phyloP scores from a whole-genome alignment of 64 coral and sea anemone species.

The Orbicella faveolata region DNA sequence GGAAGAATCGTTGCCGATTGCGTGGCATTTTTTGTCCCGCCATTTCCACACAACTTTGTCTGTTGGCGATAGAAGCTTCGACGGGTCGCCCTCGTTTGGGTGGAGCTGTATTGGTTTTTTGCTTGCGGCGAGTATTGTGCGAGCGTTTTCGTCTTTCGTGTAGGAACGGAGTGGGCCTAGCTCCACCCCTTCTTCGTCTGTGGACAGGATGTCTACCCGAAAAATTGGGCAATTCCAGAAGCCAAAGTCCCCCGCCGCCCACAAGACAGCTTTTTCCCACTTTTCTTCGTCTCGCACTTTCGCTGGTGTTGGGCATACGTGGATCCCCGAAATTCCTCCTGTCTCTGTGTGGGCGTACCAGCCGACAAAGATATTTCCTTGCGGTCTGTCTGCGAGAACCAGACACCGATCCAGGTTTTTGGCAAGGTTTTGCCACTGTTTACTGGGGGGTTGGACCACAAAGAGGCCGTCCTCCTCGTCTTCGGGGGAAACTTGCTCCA shows the following conservation, averaged over 20 bases:
- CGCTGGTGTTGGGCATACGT: not conserved
- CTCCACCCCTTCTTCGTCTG: conserved; percentile 11
- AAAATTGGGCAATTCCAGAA: conserved; percentile 35
- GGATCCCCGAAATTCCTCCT: not conserved
- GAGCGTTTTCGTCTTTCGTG: not conserved
- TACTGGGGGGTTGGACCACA: not conserved
- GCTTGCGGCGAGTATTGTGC: not conserved
- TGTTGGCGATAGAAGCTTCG: not conserved
- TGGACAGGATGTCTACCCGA: conserved; percentile 6
- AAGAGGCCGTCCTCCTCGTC: not conserved
- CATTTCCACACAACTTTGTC: too few relatives aligned
- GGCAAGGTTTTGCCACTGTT: not conserved
- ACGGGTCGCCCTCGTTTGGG: not conserved
- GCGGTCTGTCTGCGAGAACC: not conserved
- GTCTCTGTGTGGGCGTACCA: not conserved
- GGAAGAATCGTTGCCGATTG: conserved; percentile 9
- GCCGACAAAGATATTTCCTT: not conserved
- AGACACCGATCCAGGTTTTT: not conserved
- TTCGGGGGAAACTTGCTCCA: not conserved
- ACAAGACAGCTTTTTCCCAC: not conserved
- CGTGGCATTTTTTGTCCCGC: not conserved
- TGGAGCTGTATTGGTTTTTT: conserved; percentile 1
- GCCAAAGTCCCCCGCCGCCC: not conserved
- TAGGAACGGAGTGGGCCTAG: not conserved
- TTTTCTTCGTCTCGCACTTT: not conserved